Percentiles rank a stretch among this genome's conserved stretches.
phyloP scores from a whole-genome alignment of 2,888 invertebrate genomes.

The Coleophora deauratella region DNA sequence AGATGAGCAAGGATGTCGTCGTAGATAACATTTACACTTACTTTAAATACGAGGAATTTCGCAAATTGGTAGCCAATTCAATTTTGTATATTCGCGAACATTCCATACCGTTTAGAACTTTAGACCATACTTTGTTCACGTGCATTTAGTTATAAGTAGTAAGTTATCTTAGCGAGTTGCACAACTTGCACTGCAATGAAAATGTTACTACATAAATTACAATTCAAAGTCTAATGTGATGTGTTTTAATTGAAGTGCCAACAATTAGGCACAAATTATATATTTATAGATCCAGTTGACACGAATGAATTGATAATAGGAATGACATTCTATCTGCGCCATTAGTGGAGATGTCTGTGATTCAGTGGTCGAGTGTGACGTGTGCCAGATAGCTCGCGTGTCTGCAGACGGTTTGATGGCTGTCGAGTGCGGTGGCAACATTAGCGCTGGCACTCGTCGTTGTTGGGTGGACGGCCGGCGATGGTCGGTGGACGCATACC shows the following conservation, averaged over 20 bases:
- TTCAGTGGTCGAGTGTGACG: constrained; percentile 21
- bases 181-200: no score
- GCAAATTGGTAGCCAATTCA: constrained; percentile 68
- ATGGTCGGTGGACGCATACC: no score
- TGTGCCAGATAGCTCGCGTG: constrained; percentile 35
- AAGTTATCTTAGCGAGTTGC: no score
- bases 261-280: not conserved
- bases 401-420: constrained; percentile 31
- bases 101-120: no score
- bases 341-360: constrained; percentile 14
- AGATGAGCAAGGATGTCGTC: constrained; percentile 28
- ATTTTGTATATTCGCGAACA: constrained; percentile 59
- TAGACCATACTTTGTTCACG: no score
- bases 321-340: constrained; percentile 2
- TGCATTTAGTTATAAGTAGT: no score
- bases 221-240: no score
- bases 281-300: constrained; percentile 1
- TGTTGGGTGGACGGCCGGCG: constrained; percentile 25
- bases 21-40: constrained; percentile 67
- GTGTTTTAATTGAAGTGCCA: not conserved
- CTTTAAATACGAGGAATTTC: constrained; percentile 63
- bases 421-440: constrained; percentile 24
- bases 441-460: constrained; percentile 42
- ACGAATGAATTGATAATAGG: constrained; percentile 3
- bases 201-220: not conserved